Percentiles rank a stretch among this genome's conserved stretches.
Evolutionary conservation across 1,140 invertebrate species (phyloP).

Genomic region (Papilio aristodemus): DNA sequence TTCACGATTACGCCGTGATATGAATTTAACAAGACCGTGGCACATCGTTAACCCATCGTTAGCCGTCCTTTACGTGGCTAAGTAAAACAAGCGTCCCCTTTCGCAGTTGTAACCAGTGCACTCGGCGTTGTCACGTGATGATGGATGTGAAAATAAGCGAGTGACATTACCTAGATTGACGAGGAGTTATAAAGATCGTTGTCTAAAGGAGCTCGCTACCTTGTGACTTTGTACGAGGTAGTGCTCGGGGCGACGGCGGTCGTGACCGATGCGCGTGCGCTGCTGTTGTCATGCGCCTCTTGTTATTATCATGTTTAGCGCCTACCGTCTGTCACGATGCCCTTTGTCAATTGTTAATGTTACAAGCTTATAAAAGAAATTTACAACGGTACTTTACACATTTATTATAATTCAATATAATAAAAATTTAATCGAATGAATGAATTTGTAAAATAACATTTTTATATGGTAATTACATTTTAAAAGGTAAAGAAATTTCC

Average conservation of each 20-base stretch:
- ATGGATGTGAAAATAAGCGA: slow-evolving; percentile 60
- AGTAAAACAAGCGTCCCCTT: slow-evolving; percentile 52
- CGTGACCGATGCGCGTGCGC: slow-evolving; percentile 71
- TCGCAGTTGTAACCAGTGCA: slow-evolving; percentile 47
- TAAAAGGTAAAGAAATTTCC: not conserved
- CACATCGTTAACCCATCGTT: slow-evolving; percentile 53
- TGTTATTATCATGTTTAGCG: slow-evolving; percentile 66
- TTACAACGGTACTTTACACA: not conserved
- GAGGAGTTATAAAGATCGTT: slow-evolving; percentile 51
- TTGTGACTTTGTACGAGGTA: slow-evolving; percentile 37
- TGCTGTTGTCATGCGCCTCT: slow-evolving; percentile 66
- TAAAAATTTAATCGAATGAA: not conserved
- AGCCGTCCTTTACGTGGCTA: slow-evolving; percentile 53
- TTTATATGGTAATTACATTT: not conserved
- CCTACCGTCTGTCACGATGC: slow-evolving; percentile 50
- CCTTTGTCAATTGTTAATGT: slow-evolving; percentile 15
- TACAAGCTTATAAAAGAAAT: not conserved
- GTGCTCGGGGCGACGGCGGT: slow-evolving; percentile 52
- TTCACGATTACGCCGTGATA: slow-evolving; percentile 34
- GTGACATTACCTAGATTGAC: slow-evolving; percentile 54
- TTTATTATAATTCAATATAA: not conserved
- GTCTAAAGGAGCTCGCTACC: slow-evolving; percentile 51
- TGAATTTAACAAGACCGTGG: slow-evolving; percentile 46
- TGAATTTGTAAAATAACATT: not conserved
- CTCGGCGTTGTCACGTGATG: slow-evolving; percentile 50